Evolutionary conservation across 2,888 invertebrate species (phyloP), one percentile per base, ranked within the genome.

Genomic region (Drosophila anomelani): DNA sequence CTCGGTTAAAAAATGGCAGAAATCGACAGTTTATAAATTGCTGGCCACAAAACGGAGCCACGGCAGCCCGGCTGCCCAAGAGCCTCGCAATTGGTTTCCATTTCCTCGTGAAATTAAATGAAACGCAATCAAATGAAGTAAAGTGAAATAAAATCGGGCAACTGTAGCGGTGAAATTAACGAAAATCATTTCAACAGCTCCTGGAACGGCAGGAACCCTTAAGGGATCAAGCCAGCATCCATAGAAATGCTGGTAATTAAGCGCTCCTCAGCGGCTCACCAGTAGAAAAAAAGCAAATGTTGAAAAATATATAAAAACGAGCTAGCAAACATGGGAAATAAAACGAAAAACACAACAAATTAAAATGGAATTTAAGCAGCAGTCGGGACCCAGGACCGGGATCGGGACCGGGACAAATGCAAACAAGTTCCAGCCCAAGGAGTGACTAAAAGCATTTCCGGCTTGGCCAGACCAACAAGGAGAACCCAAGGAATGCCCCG

Each of bases 161-260:
- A 68, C 68, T 67, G 67, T 68, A 36, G 67, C 67, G 41, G 57
- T 32, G 60, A 78, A 85, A 73, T 78, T 75, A 85, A 66, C 46
- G 58, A 69, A 82, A 84, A 81, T 77, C 47, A 78, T 69, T 81
- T 78, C 47, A 59, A 76, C 72, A 72, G 78, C 67, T 67, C 68
- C 36, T 67, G 67, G 46, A 26, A 36, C 54, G 39, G 43, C 58
- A 53, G 32, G 43, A 46, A 41, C 73, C 55, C 64, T 39, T 36
- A 20, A 34, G 32, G 44, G 55, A 36, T 17, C 60, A 56, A 43
- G 62, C 53, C 54, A 67, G 63, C 73, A 71, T 66, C 71, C 77
- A 75, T 71, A 59, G 70, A 77, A 75, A 85, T 83, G 88, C 84
- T 85, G 85, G 86, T 88, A 85, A 85, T 85, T 85, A 85, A 88